Base-by-base conservation (phyloP, 2,113 vertebrate species). In the Athene noctua region DNA sequence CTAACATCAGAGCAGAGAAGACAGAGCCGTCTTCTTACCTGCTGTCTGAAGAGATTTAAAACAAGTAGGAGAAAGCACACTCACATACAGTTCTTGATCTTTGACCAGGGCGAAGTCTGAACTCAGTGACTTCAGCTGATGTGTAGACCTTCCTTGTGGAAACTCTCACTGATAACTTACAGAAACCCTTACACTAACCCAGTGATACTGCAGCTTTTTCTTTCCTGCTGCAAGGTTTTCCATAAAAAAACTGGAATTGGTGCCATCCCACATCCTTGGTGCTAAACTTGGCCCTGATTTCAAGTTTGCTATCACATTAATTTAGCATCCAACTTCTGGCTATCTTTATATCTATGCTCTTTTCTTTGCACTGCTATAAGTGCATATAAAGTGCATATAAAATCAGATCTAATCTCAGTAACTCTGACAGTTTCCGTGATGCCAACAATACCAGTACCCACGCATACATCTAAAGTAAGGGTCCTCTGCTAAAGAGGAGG, bases 81-180 rank as follows among this genome's bases (percentile, higher is more conserved):
- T 0, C 9, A 8, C 0, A 0, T 49, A 26, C 8, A 42, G 11
- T 21, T 47, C 22, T 46, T 54, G 7, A 34, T 32, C 13, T 66
- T 59, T 58, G 36, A 13, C 27, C 2, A 3, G 10, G 8, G 7
- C 25, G 38, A 34, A 38, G 15, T 85, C 38, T 61, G 54, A 38
- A 46, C 19, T 20, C 1, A 0, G 4, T 10, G 25, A 32, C 63
- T 86, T 49, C 68, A 67, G 58, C 6, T 13, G 16, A 46, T 14
- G 11, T 8, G 2, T 9, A 71, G 42, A 77, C 22, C 12, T 67
- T 80, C 18, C 40, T 44, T 46, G 25, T 16, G 21, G 51, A 89
- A 71, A 25, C 12, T 67, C 52, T 59, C n/a, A 36, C 15, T 20
- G 27, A 13, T 23, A 75, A 15, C 11, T 44, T 68, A 55, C 9